Percentiles rank a stretch among this genome's conserved stretches.
These are phyloP conservation scores for Lordiphosa fenestrarum DNA, from an alignment of 2,888 invertebrate species.

Conservation along the genomic window DNA sequence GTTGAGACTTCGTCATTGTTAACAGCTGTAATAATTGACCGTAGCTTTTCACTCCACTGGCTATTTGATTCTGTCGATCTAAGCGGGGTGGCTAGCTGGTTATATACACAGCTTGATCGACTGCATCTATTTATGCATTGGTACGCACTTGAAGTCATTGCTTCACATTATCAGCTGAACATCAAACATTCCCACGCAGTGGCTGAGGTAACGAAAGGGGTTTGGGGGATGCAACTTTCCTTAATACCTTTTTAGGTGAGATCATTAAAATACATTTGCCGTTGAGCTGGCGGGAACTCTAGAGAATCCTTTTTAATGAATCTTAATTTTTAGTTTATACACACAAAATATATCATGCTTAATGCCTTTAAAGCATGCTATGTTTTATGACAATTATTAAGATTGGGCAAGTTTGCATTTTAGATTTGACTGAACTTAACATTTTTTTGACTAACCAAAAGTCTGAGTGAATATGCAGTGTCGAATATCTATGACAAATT, in stretches of 20 bases:
- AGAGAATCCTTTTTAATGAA: no score
- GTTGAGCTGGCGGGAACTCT: no score
- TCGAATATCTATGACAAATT: no score
- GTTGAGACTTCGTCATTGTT: slow-evolving; percentile 4
- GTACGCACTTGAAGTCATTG: neutral
- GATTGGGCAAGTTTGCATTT: no score
- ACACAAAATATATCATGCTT: no score
- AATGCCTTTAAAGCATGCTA: no score
- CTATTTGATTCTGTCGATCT: slow-evolving; percentile 44
- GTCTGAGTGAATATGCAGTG: no score
- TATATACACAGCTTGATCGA: slow-evolving; percentile 33
- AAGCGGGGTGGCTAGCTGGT: slow-evolving; percentile 8
- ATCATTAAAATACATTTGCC: neutral
- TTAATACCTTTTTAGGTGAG: neutral
- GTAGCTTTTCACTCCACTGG: slow-evolving; percentile 18
- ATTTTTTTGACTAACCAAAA: no score
- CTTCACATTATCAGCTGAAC: neutral
- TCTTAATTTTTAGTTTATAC: no score
- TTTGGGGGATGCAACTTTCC: neutral
- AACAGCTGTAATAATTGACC: slow-evolving; percentile 35
- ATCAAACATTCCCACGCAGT: neutral
- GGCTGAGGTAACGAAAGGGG: neutral
- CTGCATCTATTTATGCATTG: neutral
- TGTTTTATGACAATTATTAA: no score
- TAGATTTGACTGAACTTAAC: no score